Base-by-base conservation (phyloP, 2,113 vertebrate species). In the Haemorhous mexicanus region DNA sequence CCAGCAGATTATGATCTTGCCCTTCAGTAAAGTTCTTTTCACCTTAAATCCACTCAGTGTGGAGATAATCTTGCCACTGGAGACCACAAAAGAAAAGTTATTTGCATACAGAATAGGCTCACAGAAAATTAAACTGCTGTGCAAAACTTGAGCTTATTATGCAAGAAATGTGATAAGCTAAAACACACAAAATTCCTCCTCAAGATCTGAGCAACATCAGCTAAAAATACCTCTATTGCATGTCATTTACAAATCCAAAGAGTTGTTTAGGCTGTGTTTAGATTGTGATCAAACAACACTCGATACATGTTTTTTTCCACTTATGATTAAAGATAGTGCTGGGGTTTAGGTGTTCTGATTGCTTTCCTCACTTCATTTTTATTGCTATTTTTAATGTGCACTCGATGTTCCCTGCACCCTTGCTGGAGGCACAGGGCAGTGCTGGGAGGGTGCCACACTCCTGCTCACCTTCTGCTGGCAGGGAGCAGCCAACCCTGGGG, bases 191-290 rank as follows among this genome's bases (percentile, higher is more conserved):
- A 96, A 95, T 50, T 61, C 47, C 89, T 59, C 28, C 85, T 96
- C 8, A 5, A 81, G 95, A 92, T 96, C 94, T 63, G 70, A 95
- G 91, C 87, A 95, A 53, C 76, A 32, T 1, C 3, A 96, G 84
- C 96, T 98, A 97, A 97, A 98, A 97, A 98, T 97, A 97, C 46
- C 93, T 16, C 69, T n/a, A 44, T 37, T 75, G 87, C 94, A 68
- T 91, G 93, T 80, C 97, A 96, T 94, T 97, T 97, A 96, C 94
- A 96, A 82, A 96, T 85, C 88, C 95, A 94, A 89, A 95, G 94
- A 55, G 66, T 89, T 97, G 95, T 97, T 97, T 87, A 95, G 94
- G 95, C 94, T 92, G 90, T 88, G 90, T 78, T 96, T 94, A 96
- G 95, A 95, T 94, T 84, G 43, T 53, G 96, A 97, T 98, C 96